Conservation (phyloP, 2,113 vertebrate genomes). For the Pterophyllum scalare region DNA sequence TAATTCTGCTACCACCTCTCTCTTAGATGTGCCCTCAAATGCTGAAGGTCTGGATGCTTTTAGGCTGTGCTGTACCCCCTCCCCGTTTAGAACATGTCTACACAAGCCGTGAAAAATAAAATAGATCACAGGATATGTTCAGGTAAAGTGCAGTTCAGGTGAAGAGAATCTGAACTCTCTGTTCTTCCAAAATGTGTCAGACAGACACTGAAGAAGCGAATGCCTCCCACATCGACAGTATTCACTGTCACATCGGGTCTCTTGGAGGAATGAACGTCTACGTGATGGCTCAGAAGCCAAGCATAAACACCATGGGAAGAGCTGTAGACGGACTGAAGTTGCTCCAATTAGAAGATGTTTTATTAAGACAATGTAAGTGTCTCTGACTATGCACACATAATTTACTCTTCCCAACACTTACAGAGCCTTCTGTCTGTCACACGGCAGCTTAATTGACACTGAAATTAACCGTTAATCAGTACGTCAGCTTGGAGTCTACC, state of each 20-base stretch:
- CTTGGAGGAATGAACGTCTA: neutral
- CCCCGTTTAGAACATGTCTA: neutral
- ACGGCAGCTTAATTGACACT: too few species aligned
- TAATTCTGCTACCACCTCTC: neutral
- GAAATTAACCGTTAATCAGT: neutral
- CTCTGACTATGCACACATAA: neutral
- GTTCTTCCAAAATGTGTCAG: neutral
- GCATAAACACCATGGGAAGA: neutral
- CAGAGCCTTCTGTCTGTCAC: neutral
- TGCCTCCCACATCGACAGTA: too few species aligned
- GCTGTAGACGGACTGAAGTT: accelerated
- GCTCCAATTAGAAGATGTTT: neutral
- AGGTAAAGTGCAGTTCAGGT: neutral
- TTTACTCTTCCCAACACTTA: neutral
- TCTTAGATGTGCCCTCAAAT: neutral
- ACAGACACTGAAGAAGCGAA: too few species aligned
- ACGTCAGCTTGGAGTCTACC: neutral
- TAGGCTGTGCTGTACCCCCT: neutral
- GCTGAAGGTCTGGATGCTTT: neutral
- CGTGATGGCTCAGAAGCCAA: neutral
- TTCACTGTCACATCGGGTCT: neutral
- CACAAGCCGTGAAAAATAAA: neutral
- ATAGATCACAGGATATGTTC: neutral
- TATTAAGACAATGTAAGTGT: neutral
- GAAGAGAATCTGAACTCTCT: neutral